phyloP scores from a whole-genome alignment of 2,113 vertebrate species.

The Phylloscopus whistleri region DNA sequence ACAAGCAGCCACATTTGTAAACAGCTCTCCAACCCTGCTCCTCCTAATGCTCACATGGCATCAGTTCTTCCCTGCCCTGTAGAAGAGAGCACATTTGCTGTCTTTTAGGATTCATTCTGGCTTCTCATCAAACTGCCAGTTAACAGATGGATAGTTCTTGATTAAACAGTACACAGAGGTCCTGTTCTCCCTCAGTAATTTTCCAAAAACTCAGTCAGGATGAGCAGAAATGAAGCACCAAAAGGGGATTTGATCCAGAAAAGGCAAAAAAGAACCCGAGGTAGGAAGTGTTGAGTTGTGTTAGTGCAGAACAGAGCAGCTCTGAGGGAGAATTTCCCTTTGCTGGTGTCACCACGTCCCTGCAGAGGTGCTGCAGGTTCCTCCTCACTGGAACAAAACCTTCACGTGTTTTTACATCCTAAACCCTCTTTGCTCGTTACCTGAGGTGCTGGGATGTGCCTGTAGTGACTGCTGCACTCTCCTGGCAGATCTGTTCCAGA shows the following conservation, averaged over 20 bases:
- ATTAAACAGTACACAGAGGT: neutral
- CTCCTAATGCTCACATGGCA: neutral
- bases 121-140: neutral
- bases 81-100: neutral
- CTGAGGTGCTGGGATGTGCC: rapidly evolving
- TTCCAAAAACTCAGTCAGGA: neutral
- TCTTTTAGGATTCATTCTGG: neutral
- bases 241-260: neutral
- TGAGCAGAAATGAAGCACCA: neutral
- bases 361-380: neutral
- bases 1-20: neutral
- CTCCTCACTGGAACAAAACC: neutral
- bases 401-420: rapidly evolving
- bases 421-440: rapidly evolving
- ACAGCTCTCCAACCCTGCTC: neutral
- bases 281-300: neutral
- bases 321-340: neutral
- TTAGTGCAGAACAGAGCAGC: neutral
- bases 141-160: neutral
- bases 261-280: neutral
- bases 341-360: rapidly evolving
- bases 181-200: neutral
- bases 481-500: slow-evolving; percentile 92
- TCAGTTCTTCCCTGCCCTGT: neutral
- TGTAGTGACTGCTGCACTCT: neutral